Base-by-base conservation (phyloP, 2,113 vertebrate species). In the Cairina moschata region DNA sequence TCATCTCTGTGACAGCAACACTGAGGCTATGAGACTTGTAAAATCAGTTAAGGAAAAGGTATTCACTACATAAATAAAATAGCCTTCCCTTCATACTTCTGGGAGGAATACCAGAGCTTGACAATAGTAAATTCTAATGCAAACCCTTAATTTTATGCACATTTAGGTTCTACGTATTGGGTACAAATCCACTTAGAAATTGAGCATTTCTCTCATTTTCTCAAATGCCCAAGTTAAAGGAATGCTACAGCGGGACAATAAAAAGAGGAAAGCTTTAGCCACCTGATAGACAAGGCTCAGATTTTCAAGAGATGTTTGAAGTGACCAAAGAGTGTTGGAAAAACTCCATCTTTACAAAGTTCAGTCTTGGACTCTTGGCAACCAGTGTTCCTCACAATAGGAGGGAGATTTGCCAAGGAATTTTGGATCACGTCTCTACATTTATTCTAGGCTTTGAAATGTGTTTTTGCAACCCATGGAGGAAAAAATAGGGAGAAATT, bases 371-470 rank as follows among this genome's bases (percentile, higher is more conserved):
- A 31, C 65, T 56, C 42, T 48, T 69, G 69, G 36, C 86, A 84
- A 68, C 14, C 55, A 69, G 4, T 73, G 72, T 86, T 91, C 28
- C n/a, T 92, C 86, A 96, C 96, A 96, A 87, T 91, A 68, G 73
- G 40, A 84, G 58, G 62, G 74, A 95, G 8, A 60, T 62, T 86
- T 95, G 85, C 83, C 95, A 94, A 88, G 55, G 46, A 81, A 88
- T 93, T 96, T 93, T 93, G 80, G 62, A 96, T 92, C 18, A 17
- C 8, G 40, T 78, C 92, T 95, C 71, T 80, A 73, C 58, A 56
- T 73, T 92, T 88, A 90, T 63, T 74, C 7, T 42, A 86, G 65
- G 34, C 75, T 96, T 97, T 86, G 56, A 94, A 94, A 90, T n/a
- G 31, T 80, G 31, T 81, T 93, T 95, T 96, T 93, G 69, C 54